A percentile compares a stretch with the other conserved stretches of the same genome.
These are phyloP conservation scores for Merluccius polli DNA, from an alignment of 2,797 vertebrate genomes.

Conservation along the genomic window DNA sequence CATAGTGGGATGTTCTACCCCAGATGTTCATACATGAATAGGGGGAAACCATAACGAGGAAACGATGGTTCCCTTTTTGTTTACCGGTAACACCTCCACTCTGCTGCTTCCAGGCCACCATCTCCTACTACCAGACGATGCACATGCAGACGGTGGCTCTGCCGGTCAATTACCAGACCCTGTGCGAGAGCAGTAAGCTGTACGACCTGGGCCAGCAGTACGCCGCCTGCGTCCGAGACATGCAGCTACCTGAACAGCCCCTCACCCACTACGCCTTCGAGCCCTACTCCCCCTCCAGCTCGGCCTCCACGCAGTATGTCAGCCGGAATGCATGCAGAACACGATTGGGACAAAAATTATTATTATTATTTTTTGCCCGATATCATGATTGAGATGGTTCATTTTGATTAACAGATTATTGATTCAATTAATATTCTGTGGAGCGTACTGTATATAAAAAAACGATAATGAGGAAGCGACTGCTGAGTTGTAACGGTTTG, in stretches of 20 bases:
- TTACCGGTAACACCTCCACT: not conserved
- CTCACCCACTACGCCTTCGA: conserved; percentile 83
- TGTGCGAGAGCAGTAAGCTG: conserved; percentile 96
- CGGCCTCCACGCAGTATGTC: conserved; percentile 60
- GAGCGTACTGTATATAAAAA: too few relatives aligned
- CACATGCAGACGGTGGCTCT: conserved; percentile 89
- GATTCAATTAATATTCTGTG: too few relatives aligned
- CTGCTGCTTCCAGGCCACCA: conserved; percentile 78
- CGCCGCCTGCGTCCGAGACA: conserved; percentile 82
- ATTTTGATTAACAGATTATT: too few relatives aligned
- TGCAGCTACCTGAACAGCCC: conserved; percentile 83
- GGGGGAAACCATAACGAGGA: not conserved
- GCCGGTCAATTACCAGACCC: conserved; percentile 93
- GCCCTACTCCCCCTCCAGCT: conserved; percentile 70
- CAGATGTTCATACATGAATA: not conserved
- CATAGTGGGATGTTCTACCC: not conserved
- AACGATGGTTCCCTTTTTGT: not conserved
- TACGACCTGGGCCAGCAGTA: conserved; percentile 96
- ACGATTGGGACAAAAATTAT: too few relatives aligned
- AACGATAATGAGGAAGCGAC: too few relatives aligned
- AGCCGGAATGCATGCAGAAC: too few relatives aligned
- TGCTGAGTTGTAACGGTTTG: too few relatives aligned
- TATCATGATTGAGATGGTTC: too few relatives aligned
- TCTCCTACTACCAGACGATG: conserved; percentile 96
- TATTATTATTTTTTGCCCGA: too few relatives aligned